These are phyloP conservation scores for Drosophila vallismaia DNA, from an alignment of 2,888 invertebrate species.

Conservation along the genomic window DNA sequence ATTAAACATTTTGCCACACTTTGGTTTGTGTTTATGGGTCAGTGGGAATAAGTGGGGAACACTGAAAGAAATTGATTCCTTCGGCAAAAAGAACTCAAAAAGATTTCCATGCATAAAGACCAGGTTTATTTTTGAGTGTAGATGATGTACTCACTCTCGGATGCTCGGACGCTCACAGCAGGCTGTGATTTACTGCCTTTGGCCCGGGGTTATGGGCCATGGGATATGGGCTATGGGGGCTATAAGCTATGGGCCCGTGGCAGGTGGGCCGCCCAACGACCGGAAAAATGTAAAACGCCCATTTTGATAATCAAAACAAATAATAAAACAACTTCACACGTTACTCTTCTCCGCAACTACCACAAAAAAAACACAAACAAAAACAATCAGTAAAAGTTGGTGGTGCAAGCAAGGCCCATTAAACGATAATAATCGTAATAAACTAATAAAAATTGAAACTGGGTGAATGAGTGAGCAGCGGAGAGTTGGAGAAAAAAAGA, in stretches of 20 bases:
- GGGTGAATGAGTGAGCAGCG: constrained; percentile 50
- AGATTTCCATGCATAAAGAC: neutral
- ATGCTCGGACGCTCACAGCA: constrained; percentile 43
- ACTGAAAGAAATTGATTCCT: constrained; percentile 5
- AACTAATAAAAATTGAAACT: constrained; percentile 80
- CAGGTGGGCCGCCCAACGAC: constrained; percentile 60
- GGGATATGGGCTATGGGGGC: neutral
- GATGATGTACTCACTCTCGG: constrained; percentile 23
- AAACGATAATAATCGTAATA: constrained; percentile 82
- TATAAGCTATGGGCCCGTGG: constrained; percentile 27
- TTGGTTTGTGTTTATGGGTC: constrained; percentile 64
- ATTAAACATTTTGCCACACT: constrained; percentile 77
- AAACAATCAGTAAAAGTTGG: constrained; percentile 43
- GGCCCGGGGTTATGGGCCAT: constrained; percentile 22
- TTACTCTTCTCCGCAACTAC: constrained; percentile 64
- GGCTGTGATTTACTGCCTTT: constrained; percentile 66
- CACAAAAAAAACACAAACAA: constrained; percentile 35
- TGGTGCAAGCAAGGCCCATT: constrained; percentile 67
- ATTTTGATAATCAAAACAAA: constrained; percentile 82
- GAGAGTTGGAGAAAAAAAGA: constrained; percentile 14
- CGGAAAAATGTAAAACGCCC: constrained; percentile 70
- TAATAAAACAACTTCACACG: constrained; percentile 81
- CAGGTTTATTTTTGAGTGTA: constrained; percentile 20
- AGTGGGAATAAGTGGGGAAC: constrained; percentile 19
- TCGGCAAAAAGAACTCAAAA: neutral